phyloP scores from a whole-genome alignment of 2,797 vertebrate species.

The Hirundo rustica region DNA sequence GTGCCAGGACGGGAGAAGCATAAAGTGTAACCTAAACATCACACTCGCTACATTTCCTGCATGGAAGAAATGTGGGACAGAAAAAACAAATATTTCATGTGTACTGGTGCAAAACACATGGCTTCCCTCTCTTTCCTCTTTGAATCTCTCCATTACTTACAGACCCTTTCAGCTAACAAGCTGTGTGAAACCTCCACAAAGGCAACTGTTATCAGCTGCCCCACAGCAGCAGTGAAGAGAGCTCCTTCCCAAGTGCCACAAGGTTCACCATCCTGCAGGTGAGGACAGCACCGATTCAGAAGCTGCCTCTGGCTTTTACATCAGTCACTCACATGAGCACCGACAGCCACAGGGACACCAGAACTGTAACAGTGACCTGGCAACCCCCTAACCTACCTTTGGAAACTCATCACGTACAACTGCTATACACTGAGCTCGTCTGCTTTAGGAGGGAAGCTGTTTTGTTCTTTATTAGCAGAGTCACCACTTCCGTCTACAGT shows the following conservation, averaged over 20 bases:
- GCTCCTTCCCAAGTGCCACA: neutral
- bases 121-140: neutral
- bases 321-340: fast-evolving
- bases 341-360: neutral
- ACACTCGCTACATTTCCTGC: fast-evolving
- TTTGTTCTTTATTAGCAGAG: fast-evolving
- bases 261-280: neutral
- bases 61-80: neutral
- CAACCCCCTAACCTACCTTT: neutral
- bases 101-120: neutral
- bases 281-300: neutral
- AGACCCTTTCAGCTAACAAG: neutral
- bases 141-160: neutral
- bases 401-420: neutral
- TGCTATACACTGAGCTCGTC: neutral
- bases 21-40: neutral
- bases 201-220: neutral
- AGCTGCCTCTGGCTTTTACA: neutral
- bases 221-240: neutral
- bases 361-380: neutral
- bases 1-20: neutral
- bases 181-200: neutral
- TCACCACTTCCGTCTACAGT: neutral
- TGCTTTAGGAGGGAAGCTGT: neutral
- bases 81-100: neutral